These are phyloP conservation scores for Perca fluviatilis DNA, from an alignment of 2,113 vertebrate genomes.

Conservation along the genomic window DNA sequence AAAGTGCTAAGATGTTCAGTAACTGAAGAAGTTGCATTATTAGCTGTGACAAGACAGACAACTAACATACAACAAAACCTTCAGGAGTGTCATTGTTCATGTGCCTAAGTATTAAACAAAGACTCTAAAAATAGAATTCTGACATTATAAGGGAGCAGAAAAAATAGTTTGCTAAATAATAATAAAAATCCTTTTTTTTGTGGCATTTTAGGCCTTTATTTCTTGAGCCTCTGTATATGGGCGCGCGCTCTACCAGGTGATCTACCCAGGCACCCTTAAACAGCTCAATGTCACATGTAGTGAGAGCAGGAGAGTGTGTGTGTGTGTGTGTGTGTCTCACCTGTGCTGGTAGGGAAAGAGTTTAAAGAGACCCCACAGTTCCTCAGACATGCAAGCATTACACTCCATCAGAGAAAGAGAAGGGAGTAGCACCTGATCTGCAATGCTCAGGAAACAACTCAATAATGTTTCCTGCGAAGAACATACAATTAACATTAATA, in stretches of 20 bases:
- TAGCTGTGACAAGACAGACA: slow-evolving; percentile 30
- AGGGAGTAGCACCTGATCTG: slow-evolving; percentile 90
- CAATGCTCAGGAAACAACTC: slow-evolving; percentile 82
- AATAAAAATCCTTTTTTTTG: neutral
- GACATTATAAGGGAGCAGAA: neutral
- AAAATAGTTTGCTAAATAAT: slow-evolving; percentile 3
- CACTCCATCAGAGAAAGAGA: slow-evolving; percentile 98
- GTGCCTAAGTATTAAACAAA: slow-evolving; percentile 19
- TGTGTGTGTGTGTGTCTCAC: slow-evolving; percentile 77
- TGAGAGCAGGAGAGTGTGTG: neutral
- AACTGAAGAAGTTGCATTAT: slow-evolving; percentile 5
- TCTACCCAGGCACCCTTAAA: no score
- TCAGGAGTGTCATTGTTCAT: slow-evolving; percentile 18
- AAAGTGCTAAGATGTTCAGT: slow-evolving; percentile 5
- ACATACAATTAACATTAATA: neutral
- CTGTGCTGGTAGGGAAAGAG: slow-evolving; percentile 98
- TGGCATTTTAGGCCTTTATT: no score
- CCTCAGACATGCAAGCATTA: slow-evolving; percentile 93
- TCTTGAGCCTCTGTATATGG: no score
- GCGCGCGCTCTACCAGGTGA: no score
- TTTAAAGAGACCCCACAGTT: slow-evolving; percentile 97
- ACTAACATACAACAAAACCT: slow-evolving; percentile 25
- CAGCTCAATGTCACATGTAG: slow-evolving; percentile 15
- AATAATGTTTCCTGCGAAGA: slow-evolving; percentile 88
- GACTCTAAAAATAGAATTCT: slow-evolving; percentile 23